phyloP scores from a whole-genome alignment of 2,113 vertebrate species.

The Porphyrio hochstetteri region DNA sequence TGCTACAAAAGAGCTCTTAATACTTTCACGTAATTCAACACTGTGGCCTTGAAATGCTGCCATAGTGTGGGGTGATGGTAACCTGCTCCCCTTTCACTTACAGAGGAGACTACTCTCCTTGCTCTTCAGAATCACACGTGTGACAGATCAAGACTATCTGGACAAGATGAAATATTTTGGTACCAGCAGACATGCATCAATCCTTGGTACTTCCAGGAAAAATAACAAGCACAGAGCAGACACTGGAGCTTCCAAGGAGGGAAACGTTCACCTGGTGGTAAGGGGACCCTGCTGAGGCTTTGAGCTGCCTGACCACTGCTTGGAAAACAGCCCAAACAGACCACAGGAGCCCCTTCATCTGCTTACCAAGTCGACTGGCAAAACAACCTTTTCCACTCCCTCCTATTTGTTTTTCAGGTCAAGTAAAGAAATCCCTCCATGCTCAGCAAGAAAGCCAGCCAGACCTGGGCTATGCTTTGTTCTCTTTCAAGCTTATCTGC shows the following conservation, averaged over 20 bases:
- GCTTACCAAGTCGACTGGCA: neutral
- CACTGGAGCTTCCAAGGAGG: neutral
- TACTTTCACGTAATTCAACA: neutral
- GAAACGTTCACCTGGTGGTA: neutral
- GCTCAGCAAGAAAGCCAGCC: neutral
- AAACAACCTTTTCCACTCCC: neutral
- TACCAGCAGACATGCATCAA: neutral
- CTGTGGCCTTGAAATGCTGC: neutral
- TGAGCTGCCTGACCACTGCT: neutral
- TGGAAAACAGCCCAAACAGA: neutral
- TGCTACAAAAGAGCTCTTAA: neutral
- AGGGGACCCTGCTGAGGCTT: neutral
- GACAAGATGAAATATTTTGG: neutral
- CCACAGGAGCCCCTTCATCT: neutral
- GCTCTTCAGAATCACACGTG: rapidly evolving
- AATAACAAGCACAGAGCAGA: neutral
- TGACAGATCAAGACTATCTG: neutral
- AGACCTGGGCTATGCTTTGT: neutral
- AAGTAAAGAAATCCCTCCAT: neutral
- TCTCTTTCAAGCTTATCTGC: neutral
- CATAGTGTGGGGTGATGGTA: neutral
- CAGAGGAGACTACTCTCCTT: neutral
- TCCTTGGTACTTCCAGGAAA: neutral
- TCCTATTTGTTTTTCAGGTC: neutral
- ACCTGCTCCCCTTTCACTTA: neutral